Evolutionary conservation across 2,888 invertebrate species (phyloP), one percentile per base, ranked within the genome.

Genomic region (Drosophila borealis): DNA sequence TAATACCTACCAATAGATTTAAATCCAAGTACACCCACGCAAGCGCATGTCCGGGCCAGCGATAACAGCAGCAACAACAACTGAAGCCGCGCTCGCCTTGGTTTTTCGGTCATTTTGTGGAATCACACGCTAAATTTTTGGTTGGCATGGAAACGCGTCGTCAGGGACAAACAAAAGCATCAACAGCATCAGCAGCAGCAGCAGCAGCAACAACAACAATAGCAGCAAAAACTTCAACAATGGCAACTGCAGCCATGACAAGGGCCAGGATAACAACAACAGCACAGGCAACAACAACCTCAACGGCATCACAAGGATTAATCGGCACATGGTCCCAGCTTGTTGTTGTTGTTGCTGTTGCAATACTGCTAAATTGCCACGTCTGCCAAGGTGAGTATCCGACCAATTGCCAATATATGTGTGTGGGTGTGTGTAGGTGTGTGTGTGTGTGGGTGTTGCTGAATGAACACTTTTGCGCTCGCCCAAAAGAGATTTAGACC

Each of bases 331-430:
- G 83, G 88, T 55, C 73, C 29, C 85, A 84, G 44, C 46, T 59
- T 74, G 81, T 70, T 68, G 70, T 63, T 74, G 80, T 70, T 68
- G 70, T 63, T 61, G 80, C 80, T 82, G 84, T 80, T 80, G 84
- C 87, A 75, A 53, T 65, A 46, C 70, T 89, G 68, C 75, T 90
- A 13, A 83, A 85, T 76, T 84, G 90, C 74, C 80, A 72, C 75
- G 66, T 84, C 66, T 89, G 83, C 75, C 89, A 82, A 80, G 90
- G 90, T 91, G 72, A 91, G 91, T 90, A 45, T 3, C 39, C 36
- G 10, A 34, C 19, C 49, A 36, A 59, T 57, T n/a, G 14, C 10
- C n/a, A 4, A 34, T 2, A 41, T 36, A 8, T 13, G 19, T n/a
- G n/a, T 34, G 2, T 3, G 3, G 29, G 8, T 14, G 14, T 14